Evolutionary conservation across 2,797 vertebrate species (phyloP).

Genomic region (Delichon dasypus): DNA sequence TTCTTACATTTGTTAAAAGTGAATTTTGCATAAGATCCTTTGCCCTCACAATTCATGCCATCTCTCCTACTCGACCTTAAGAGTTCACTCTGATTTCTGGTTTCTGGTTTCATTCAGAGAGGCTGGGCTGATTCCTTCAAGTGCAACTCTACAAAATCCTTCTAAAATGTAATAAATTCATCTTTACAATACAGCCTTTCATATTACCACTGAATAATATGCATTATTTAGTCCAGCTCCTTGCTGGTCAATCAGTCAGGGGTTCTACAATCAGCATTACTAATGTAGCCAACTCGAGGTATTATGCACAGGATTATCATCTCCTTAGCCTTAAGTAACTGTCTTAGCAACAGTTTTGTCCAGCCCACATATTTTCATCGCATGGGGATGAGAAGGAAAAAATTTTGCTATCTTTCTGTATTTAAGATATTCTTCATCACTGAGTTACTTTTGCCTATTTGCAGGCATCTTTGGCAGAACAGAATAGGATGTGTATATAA

Average conservation of each 20-base stretch:
- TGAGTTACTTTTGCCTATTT: not conserved
- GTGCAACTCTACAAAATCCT: not conserved
- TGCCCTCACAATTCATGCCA: not conserved
- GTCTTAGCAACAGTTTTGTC: not conserved
- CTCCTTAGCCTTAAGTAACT: not conserved
- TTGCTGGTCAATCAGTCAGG: not conserved
- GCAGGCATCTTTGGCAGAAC: not conserved
- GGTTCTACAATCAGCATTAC: not conserved
- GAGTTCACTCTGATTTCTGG: not conserved
- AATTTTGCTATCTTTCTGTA: not conserved
- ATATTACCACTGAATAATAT: not conserved
- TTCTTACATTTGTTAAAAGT: not conserved
- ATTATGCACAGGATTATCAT: not conserved
- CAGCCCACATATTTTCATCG: not conserved
- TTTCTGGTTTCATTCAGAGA: not conserved
- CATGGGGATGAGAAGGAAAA: not conserved
- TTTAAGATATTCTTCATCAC: not conserved
- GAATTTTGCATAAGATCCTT: not conserved
- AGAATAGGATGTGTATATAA: fast-evolving
- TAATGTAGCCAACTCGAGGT: not conserved
- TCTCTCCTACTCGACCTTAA: not conserved
- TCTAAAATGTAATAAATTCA: not conserved
- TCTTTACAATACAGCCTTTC: not conserved
- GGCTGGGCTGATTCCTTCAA: not conserved
- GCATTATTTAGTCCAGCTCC: not conserved